Evolutionary conservation across 2,113 vertebrate genomes (phyloP).

Genomic region (Protobothrops flavoviridis): DNA sequence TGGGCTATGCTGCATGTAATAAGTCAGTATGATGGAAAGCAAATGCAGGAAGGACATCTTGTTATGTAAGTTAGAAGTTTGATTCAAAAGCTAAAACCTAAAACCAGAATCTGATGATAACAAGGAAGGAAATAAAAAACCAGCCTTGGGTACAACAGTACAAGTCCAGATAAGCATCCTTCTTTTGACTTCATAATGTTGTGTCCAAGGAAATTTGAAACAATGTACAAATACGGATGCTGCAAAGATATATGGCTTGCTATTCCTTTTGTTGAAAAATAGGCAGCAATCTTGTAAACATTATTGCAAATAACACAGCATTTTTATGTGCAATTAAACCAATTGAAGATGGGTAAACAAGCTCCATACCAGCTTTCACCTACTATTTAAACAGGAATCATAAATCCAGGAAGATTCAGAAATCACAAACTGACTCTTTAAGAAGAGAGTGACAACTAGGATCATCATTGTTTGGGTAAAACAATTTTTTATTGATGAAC

Average conservation of each 20-base stretch:
- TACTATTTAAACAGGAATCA: not conserved
- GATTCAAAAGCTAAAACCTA: not conserved
- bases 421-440: not conserved
- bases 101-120: not conserved
- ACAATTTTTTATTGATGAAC: not conserved
- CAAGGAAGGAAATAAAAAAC: not conserved
- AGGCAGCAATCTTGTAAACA: not conserved
- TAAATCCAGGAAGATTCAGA: not conserved
- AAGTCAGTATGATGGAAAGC: constrained; percentile 23
- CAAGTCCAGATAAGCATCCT: not conserved
- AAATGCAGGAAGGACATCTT: constrained; percentile 18
- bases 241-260: not conserved
- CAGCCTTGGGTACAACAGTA: not conserved
- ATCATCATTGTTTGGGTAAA: not conserved
- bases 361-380: not conserved
- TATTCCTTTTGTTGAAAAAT: not conserved
- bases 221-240: not conserved
- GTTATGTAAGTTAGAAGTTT: not conserved
- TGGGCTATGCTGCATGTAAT: not conserved
- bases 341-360: not conserved
- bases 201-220: not conserved
- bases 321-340: not conserved
- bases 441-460: not conserved
- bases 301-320: not conserved
- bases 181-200: not conserved